Evolutionary conservation across 2,797 vertebrate species (phyloP).

Genomic region (Picus viridis): DNA sequence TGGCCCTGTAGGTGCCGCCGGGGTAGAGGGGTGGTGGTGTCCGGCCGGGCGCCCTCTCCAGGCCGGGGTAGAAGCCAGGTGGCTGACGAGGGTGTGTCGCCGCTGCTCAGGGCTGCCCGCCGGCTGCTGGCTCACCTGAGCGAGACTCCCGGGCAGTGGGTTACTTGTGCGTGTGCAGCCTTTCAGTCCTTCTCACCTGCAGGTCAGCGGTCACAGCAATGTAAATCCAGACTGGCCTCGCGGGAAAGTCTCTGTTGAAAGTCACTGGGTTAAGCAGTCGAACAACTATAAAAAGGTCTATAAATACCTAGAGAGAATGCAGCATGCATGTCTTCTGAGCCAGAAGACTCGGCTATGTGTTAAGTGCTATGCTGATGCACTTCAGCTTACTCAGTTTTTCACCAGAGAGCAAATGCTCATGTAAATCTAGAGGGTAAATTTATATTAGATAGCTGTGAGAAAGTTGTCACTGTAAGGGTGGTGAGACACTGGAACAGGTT

Average conservation of each 20-base stretch:
- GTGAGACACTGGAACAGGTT: not conserved
- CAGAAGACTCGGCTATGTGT: too few species aligned
- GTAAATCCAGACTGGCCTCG: accelerated
- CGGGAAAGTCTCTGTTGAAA: accelerated
- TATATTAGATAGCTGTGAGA: not conserved
- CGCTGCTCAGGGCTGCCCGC: not conserved
- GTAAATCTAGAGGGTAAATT: not conserved
- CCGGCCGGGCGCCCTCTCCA: not conserved
- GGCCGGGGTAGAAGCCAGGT: not conserved
- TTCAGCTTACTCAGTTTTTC: not conserved
- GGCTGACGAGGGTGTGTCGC: not conserved
- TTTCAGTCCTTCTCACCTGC: not conserved
- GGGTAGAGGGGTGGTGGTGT: not conserved
- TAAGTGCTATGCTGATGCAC: not conserved
- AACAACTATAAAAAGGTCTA: accelerated
- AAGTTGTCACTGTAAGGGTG: not conserved
- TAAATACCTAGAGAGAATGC: accelerated
- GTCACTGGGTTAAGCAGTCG: too few species aligned
- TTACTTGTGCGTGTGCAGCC: accelerated
- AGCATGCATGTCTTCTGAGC: accelerated
- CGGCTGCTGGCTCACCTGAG: not conserved
- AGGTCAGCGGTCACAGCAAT: accelerated
- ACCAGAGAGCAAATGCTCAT: not conserved
- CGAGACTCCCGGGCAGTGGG: not conserved
- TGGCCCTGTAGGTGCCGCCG: too few species aligned